These are phyloP conservation scores for Drosophila elegans DNA, from an alignment of 1,140 invertebrate genomes.

Conservation along the genomic window DNA sequence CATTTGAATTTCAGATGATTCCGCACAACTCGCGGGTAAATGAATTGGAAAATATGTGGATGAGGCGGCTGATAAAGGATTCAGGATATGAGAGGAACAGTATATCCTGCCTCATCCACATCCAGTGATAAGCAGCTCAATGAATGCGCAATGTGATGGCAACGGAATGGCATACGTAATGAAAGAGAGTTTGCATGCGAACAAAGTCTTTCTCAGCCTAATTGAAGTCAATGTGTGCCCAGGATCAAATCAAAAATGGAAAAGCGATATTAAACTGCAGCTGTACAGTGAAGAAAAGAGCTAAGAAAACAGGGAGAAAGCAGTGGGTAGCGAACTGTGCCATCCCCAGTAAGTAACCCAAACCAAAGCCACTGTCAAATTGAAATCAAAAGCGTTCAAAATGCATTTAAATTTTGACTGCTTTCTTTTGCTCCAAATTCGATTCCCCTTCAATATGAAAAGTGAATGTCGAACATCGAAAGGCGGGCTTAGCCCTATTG, in stretches of 20 bases:
- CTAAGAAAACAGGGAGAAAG: too few species aligned
- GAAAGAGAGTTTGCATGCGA: constrained; percentile 33
- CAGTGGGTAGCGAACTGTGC: neutral
- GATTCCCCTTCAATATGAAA: neutral
- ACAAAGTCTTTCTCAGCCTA: constrained; percentile 25
- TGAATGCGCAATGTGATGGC: constrained; percentile 42
- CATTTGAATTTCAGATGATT: constrained; percentile 74
- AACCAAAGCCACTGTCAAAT: constrained; percentile 35
- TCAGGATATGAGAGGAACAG: constrained; percentile 23
- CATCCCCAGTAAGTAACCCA: constrained; percentile 5
- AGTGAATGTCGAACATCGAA: neutral
- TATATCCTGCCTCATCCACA: constrained; percentile 43
- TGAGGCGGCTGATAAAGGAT: constrained; percentile 7
- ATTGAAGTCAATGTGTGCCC: constrained; percentile 13
- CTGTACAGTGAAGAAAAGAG: too few species aligned
- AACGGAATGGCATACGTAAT: constrained; percentile 40
- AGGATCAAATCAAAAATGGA: neutral
- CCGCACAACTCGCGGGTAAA: constrained; percentile 54
- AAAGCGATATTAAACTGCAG: neutral
- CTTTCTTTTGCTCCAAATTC: too few species aligned
- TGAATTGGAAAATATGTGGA: constrained; percentile 80
- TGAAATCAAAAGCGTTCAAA: constrained; percentile 36
- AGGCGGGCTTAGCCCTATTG: constrained; percentile 11
- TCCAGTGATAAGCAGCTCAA: constrained; percentile 41
- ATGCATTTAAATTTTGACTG: neutral